These are phyloP conservation scores for Sitta europaea DNA, from an alignment of 2,113 vertebrate genomes.

Conservation along the genomic window DNA sequence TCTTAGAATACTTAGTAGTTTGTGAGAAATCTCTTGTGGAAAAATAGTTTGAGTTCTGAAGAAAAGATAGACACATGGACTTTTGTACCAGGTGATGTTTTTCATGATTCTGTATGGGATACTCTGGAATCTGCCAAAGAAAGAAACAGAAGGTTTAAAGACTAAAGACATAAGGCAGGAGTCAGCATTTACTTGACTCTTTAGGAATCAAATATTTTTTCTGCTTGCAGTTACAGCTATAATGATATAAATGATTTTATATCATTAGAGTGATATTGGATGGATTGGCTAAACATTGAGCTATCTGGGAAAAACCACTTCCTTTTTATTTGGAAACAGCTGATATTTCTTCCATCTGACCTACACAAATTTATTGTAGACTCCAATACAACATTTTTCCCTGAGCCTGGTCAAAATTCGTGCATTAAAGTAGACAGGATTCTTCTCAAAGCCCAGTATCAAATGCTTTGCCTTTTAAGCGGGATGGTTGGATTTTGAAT, in stretches of 20 bases:
- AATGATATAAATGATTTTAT: not conserved
- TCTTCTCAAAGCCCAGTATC: not conserved
- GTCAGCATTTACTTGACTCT: not conserved
- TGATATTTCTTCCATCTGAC: not conserved
- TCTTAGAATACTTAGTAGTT: not conserved
- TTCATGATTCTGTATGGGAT: not conserved
- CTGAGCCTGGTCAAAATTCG: not conserved
- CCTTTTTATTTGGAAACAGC: not conserved
- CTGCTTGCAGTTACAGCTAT: not conserved
- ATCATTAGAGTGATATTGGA: not conserved
- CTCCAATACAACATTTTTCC: not conserved
- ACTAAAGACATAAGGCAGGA: not conserved
- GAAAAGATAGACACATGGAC: not conserved
- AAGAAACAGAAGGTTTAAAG: not conserved
- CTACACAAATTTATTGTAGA: not conserved
- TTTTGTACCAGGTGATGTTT: not conserved
- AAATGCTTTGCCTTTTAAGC: not conserved
- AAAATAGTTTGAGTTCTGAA: not conserved
- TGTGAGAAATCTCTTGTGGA: not conserved
- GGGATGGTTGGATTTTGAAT: not conserved
- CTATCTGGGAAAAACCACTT: not conserved
- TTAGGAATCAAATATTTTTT: not conserved
- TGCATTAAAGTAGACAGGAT: not conserved
- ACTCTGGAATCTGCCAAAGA: not conserved
- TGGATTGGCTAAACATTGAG: not conserved